Evolutionary conservation across 2,113 vertebrate genomes (phyloP), one percentile per base, ranked within the genome.

Genomic region (Morphnarchus princeps): DNA sequence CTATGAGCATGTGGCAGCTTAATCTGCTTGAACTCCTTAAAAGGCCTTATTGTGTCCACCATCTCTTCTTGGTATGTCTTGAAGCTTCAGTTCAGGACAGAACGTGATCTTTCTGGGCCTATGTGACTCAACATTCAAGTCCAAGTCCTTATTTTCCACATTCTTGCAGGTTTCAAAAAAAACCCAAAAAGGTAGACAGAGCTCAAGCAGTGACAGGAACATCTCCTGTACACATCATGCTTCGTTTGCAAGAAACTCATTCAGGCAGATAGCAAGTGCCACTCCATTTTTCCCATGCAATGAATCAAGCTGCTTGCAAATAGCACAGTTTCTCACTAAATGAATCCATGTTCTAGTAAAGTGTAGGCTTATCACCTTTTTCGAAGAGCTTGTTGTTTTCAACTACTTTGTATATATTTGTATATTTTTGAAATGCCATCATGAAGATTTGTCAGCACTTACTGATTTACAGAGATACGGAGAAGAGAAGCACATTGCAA

Each of bases 171-270:
- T 73, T 89, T 86, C 18, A 80, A 34, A 72, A 77, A 66, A 66
- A 28, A 1, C 3, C 5, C 5, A 1, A 2, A 10, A 57, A 81
- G 13, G 13, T 1, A 72, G 74, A 1, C 21, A 32, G 80, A 54
- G 32, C 50, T 91, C 54, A 52, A 0, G 34, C 49, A 43, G 65
- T 24, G 49, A 50, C 85, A 91, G 94, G 38, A 81, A 8, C 50
- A 40, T 83, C 49, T 76, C 62, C 61, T 57, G 57, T 52, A 54
- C 36, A 12, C 58, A 22, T 40, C 36, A 1, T 17, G 36, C 50
- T 74, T 58, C 74, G 50, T 58, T 78, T 74, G 25, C 55, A 71
- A 16, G 34, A 25, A 80, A 5, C 22, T 40, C 62, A 18, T 3
- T 63, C 67, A n/a, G 57, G 58, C 74, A 95, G 15, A 45, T 15